phyloP scores from a whole-genome alignment of 2,113 vertebrate species.

The Eurystomus gularis region DNA sequence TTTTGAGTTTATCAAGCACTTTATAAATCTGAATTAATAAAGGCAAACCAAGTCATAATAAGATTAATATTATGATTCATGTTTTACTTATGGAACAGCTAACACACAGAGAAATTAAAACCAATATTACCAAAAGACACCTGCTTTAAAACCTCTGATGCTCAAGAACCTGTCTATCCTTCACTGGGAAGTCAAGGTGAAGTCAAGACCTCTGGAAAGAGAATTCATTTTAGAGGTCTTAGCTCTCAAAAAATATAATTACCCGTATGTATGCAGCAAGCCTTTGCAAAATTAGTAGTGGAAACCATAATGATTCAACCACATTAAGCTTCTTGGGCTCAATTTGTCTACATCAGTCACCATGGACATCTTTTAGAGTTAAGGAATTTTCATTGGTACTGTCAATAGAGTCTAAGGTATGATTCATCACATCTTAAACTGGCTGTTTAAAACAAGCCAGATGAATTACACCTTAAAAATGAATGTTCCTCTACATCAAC shows the following conservation, averaged over 20 bases:
- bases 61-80: slow-evolving; percentile 19
- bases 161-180: not conserved
- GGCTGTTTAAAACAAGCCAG: slow-evolving; percentile 8
- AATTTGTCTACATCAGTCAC: slow-evolving; percentile 28
- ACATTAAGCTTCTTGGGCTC: not conserved
- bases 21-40: slow-evolving; percentile 16
- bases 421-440: slow-evolving; percentile 36
- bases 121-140: not conserved
- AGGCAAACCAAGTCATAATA: not conserved
- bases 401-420: not conserved
- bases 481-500: not conserved
- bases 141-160: not conserved
- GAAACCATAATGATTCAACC: not conserved
- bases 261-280: not conserved
- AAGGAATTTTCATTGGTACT: slow-evolving; percentile 28
- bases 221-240: not conserved
- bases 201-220: not conserved
- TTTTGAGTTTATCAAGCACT: not conserved
- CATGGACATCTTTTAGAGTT: not conserved
- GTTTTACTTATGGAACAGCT: not conserved
- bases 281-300: not conserved
- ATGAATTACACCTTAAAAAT: slow-evolving; percentile 23
- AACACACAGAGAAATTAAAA: not conserved
- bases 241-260: not conserved
- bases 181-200: not conserved